Conservation (phyloP, 1,140 invertebrate genomes). For the Papilio glaucus region DNA sequence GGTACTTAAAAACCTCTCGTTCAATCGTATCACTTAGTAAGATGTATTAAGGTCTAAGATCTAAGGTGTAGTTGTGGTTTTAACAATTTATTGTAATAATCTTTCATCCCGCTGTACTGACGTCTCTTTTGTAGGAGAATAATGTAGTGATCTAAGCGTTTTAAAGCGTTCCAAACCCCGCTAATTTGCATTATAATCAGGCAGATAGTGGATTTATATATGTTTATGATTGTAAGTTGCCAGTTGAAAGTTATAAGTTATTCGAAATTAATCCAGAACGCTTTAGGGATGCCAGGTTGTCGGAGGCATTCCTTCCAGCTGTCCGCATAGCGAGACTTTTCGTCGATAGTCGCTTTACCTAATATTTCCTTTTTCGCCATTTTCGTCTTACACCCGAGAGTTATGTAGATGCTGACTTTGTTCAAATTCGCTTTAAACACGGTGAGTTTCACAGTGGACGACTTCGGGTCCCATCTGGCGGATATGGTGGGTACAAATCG, state of each 20-base stretch:
- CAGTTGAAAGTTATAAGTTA: conserved; percentile 45
- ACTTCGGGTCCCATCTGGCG: conserved; percentile 84
- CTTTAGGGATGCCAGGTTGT: conserved; percentile 76
- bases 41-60: too few species aligned
- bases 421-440: conserved; percentile 76
- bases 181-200: too few species aligned
- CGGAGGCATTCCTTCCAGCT: conserved; percentile 74
- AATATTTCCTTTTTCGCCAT: conserved; percentile 82
- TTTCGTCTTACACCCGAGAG: conserved; percentile 80
- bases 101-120: too few species aligned
- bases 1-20: too few species aligned
- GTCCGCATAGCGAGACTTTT: conserved; percentile 70
- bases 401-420: conserved; percentile 80
- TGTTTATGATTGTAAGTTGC: too few species aligned
- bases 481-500: conserved; percentile 88
- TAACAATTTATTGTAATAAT: too few species aligned
- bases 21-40: too few species aligned
- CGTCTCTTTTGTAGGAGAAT: too few species aligned
- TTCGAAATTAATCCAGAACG: conserved; percentile 80
- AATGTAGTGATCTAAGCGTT: too few species aligned
- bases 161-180: too few species aligned
- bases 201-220: background rate
- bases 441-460: conserved; percentile 75
- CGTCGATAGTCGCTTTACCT: conserved; percentile 78
- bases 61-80: too few species aligned